Evolutionary conservation across 2,888 invertebrate species (phyloP).

Genomic region (Luffia ferchaultella): DNA sequence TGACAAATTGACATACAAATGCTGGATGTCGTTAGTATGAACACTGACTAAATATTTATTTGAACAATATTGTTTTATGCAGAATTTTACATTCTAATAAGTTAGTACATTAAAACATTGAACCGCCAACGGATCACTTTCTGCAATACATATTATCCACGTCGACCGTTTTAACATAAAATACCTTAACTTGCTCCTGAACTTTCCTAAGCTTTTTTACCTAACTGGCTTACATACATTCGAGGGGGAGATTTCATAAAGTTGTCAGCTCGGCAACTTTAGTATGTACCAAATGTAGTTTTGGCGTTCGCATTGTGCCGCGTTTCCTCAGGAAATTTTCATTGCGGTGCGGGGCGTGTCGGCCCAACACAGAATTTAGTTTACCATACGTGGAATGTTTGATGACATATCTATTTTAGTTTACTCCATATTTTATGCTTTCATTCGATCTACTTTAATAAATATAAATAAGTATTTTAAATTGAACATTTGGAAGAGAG

Average conservation of each 20-base stretch:
- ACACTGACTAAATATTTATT: not conserved
- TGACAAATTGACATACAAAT: too few relatives aligned
- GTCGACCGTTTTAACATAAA: not conserved
- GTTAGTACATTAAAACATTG: too few relatives aligned
- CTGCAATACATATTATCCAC: not conserved
- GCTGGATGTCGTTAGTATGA: not conserved
- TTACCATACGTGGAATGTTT: too few relatives aligned
- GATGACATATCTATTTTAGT: too few relatives aligned
- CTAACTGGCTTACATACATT: not conserved
- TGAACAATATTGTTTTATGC: not conserved
- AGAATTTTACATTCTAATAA: too few relatives aligned
- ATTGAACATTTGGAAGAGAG: too few relatives aligned
- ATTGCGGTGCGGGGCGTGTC: too few relatives aligned
- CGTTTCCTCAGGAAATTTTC: not conserved
- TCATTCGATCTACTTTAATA: too few relatives aligned
- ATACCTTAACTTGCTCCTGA: not conserved
- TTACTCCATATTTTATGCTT: too few relatives aligned
- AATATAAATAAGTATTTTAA: too few relatives aligned
- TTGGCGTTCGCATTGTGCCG: not conserved
- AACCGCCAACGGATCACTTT: not conserved
- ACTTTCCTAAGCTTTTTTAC: not conserved
- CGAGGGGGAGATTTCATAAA: not conserved
- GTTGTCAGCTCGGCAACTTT: not conserved
- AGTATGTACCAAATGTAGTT: not conserved
- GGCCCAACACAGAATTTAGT: too few relatives aligned